Conservation (phyloP, 2,113 vertebrate species). For the Rhizomys pruinosus region DNA sequence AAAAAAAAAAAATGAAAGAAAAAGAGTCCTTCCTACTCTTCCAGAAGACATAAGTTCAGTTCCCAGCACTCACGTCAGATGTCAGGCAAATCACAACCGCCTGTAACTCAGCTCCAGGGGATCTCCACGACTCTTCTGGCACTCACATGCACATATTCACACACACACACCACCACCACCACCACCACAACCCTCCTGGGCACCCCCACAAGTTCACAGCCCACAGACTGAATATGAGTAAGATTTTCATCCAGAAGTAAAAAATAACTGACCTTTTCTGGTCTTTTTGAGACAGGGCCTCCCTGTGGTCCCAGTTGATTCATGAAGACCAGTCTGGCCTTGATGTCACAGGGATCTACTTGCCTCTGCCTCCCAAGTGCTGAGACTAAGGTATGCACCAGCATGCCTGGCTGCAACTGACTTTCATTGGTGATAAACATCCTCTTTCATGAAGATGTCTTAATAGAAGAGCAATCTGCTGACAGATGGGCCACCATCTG, state of each 20-base stretch:
- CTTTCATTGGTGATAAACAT: not conserved
- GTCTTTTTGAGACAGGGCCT: no score
- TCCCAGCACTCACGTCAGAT: no score
- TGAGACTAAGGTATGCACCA: no score
- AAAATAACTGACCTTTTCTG: not conserved
- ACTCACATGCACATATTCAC: not conserved
- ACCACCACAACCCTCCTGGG: not conserved
- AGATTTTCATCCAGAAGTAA: not conserved
- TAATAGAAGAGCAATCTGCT: not conserved
- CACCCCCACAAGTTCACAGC: not conserved
- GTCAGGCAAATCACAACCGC: no score
- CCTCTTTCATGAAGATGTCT: not conserved
- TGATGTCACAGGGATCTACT: no score
- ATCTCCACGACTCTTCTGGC: no score
- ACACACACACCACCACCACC: not conserved
- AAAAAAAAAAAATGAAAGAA: no score
- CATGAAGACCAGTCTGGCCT: no score
- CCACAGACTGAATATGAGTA: fast-evolving
- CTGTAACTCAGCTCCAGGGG: no score
- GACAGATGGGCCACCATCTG: fast-evolving
- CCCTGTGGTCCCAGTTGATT: no score
- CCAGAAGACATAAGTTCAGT: no score
- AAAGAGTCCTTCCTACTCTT: not conserved
- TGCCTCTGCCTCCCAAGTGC: no score
- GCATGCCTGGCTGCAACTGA: not conserved